Evolutionary conservation across 2,888 invertebrate species (phyloP), one percentile per base, ranked within the genome.

Genomic region (Lycia hirtaria): DNA sequence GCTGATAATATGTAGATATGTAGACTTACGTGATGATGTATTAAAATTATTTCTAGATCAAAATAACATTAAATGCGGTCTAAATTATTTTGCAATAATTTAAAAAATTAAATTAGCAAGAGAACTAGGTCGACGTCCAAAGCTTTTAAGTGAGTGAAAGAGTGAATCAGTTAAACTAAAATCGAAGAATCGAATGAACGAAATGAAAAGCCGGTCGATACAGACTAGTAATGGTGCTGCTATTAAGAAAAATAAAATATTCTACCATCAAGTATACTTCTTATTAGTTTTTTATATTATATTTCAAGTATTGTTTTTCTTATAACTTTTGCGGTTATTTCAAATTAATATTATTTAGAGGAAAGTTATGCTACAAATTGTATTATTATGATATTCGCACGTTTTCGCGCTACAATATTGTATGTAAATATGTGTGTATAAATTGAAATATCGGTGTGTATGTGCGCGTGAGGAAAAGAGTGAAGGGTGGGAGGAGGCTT

Each of bases 401-500:
- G 5, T 20, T 14, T 4, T 37, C 19, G 5, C 4, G 7, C 7
- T 1, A 20, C 24, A 35, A 4, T 35, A n/a, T 17, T 22, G 2
- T 40, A 14, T 3, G 32, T 28, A 9, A 37, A 6, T 22, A 10
- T 37, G 33, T 17, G 12, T 47, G 24, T n/a, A 22, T 2, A 10
- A 14, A 6, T 17, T 22, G 6, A 17, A 33, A 35, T 17, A 35
- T 24, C 9, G 24, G 38, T 47, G 38, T 44, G 19, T 44, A 56
- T 61, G 62, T 67, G 66, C 53, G 62, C 66, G 66, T 51, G 67
- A 51, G 41, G 55, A 12, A 56, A 38, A 56, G 24, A 60, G 20
- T 53, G 56, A 52, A 59, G 45, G 59, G 69, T 67, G 81, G 80
- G 80, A 80, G 81, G 80, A 87, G 87, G 88, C 85, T 88, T 85